Percentiles rank a stretch among this genome's conserved stretches.
Evolutionary conservation across 2,888 invertebrate genomes (phyloP).

Genomic region (Caenorhabditis wallacei): DNA sequence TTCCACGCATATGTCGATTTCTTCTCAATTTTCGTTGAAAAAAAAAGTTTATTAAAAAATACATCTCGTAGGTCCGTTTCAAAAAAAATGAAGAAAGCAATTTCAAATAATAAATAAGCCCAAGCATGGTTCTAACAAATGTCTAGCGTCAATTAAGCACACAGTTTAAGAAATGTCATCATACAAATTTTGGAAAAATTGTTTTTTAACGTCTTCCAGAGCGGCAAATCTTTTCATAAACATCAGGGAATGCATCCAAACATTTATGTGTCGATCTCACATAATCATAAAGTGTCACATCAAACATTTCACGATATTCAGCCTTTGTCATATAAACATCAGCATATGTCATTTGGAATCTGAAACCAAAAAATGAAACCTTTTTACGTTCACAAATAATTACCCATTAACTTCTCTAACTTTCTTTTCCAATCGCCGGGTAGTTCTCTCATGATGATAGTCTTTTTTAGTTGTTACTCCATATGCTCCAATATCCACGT

Average conservation of each 20-base stretch:
- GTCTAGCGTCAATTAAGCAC: too few relatives aligned
- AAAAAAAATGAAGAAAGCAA: too few relatives aligned
- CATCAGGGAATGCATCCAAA: conserved; percentile 89
- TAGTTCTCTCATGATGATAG: conserved; percentile 87
- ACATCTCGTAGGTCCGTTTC: too few relatives aligned
- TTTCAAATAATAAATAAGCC: too few relatives aligned
- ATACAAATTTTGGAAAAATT: too few relatives aligned
- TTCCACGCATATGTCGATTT: too few relatives aligned
- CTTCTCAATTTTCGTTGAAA: too few relatives aligned
- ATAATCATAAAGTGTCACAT: conserved; percentile 87
- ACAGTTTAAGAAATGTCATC: not conserved
- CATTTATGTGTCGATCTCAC: conserved; percentile 85
- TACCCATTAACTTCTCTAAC: conserved; percentile 86
- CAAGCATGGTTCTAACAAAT: too few relatives aligned
- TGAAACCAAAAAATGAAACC: conserved; percentile 77
- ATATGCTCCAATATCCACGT: conserved; percentile 91
- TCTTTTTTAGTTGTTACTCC: conserved; percentile 85
- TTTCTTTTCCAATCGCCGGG: conserved; percentile 88
- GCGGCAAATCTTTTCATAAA: conserved; percentile 88
- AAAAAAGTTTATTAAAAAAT: too few relatives aligned
- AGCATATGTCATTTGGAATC: conserved; percentile 92
- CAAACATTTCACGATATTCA: conserved; percentile 91
- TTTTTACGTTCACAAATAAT: conserved; percentile 67
- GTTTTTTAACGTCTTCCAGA: conserved; percentile 81
- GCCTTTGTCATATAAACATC: conserved; percentile 89